A percentile compares a stretch with the other conserved stretches of the same genome.
These are phyloP conservation scores for Hyla sarda DNA, from an alignment of 2,113 vertebrate species.

Conservation along the genomic window DNA sequence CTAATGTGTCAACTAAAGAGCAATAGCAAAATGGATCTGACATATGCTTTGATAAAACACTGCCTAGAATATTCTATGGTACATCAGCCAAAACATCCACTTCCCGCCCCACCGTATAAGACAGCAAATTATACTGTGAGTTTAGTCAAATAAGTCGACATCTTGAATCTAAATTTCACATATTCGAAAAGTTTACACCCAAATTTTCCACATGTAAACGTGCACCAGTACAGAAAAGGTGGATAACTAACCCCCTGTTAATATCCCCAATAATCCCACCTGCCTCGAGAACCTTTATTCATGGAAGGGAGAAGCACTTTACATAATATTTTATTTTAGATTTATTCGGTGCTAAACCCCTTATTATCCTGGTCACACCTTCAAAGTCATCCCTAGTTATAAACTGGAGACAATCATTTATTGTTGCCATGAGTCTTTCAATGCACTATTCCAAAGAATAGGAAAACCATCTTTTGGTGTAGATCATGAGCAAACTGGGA, in stretches of 20 bases:
- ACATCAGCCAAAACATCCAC: neutral
- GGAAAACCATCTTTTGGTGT: neutral
- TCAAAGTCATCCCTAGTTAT: too few species aligned
- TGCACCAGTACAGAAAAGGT: too few species aligned
- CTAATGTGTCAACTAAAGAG: constrained; percentile 67
- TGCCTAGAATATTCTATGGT: constrained; percentile 63
- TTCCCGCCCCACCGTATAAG: neutral
- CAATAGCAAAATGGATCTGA: constrained; percentile 67
- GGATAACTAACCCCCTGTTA: too few species aligned
- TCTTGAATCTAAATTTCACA: neutral
- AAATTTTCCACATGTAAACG: neutral
- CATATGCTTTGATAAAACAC: constrained; percentile 69
- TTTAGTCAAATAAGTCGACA: neutral
- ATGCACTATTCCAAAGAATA: neutral
- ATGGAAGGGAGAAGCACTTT: too few species aligned
- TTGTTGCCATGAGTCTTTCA: too few species aligned
- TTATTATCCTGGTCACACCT: too few species aligned
- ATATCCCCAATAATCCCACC: too few species aligned
- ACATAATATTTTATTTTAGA: too few species aligned
- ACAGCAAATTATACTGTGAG: constrained; percentile 10
- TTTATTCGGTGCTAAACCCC: too few species aligned
- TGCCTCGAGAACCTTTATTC: too few species aligned
- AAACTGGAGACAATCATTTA: too few species aligned
- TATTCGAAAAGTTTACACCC: neutral
- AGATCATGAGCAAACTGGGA: neutral